These are phyloP conservation scores for Urocolius indicus DNA, from an alignment of 2,113 vertebrate species.

Conservation along the genomic window DNA sequence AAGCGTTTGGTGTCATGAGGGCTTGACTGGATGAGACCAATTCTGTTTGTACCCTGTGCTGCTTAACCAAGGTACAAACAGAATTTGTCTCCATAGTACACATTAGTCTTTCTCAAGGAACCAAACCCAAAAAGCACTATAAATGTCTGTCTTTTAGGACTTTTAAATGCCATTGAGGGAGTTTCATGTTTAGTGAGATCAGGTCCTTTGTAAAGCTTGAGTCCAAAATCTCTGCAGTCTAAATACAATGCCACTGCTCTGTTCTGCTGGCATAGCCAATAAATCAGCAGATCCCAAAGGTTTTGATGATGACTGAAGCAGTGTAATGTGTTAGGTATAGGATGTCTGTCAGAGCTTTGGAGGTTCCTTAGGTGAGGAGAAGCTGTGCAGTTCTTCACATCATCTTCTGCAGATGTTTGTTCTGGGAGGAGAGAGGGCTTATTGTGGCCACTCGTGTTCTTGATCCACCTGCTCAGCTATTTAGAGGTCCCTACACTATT, in stretches of 20 bases:
- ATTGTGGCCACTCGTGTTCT: rapidly evolving
- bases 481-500: not conserved
- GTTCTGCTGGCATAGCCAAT: not conserved
- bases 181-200: not conserved
- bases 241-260: rapidly evolving
- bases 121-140: not conserved
- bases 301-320: not conserved
- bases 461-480: not conserved
- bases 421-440: not conserved
- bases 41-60: not conserved
- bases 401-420: not conserved
- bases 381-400: not conserved
- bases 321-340: not conserved
- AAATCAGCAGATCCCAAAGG: not conserved
- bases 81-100: not conserved
- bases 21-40: not conserved
- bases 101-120: not conserved
- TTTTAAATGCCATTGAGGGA: not conserved
- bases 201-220: not conserved
- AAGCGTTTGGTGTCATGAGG: not conserved
- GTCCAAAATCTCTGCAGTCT: not conserved
- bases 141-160: not conserved
- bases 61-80: not conserved
- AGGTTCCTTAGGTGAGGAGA: not conserved
- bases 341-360: not conserved